These are phyloP conservation scores for Gadus macrocephalus DNA, from an alignment of 2,113 vertebrate species.

Conservation along the genomic window DNA sequence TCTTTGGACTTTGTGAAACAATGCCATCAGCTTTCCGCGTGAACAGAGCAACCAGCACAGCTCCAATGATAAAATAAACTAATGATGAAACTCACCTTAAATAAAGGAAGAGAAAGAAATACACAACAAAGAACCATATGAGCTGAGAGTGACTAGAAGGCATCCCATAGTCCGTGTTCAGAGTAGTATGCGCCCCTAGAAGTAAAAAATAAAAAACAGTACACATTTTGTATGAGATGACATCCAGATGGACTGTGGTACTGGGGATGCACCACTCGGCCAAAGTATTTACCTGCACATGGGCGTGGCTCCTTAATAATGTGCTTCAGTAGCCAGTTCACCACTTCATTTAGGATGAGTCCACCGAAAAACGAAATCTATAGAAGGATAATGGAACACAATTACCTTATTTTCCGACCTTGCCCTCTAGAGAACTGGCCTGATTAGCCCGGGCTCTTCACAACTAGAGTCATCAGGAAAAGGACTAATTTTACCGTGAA, in stretches of 20 bases:
- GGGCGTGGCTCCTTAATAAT: conserved; percentile 92
- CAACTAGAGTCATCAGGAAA: background rate
- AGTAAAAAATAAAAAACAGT: conserved; percentile 30
- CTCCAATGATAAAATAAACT: background rate
- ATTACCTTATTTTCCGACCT: background rate
- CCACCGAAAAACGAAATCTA: conserved; percentile 97
- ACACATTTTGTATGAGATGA: background rate
- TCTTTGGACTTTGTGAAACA: too few species aligned
- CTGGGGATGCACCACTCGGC: background rate
- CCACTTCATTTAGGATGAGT: conserved; percentile 85
- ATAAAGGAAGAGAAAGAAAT: conserved; percentile 99
- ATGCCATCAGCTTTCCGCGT: too few species aligned
- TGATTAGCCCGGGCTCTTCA: background rate
- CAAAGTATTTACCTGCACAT: conserved; percentile 77
- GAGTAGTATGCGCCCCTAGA: conserved; percentile 79
- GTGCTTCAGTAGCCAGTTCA: conserved; percentile 96
- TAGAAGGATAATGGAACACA: background rate
- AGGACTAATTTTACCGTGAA: background rate
- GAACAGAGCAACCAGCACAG: too few species aligned
- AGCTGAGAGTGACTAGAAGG: conserved; percentile 97
- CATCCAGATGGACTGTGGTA: background rate
- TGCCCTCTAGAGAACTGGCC: background rate
- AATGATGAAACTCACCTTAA: conserved; percentile 80
- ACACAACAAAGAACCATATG: conserved; percentile 99
- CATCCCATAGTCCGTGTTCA: conserved; percentile 93